Percentiles rank a stretch among this genome's conserved stretches.
These are phyloP conservation scores for Hippocampus guttulatus DNA, from an alignment of 2,113 vertebrate species.

Conservation along the genomic window DNA sequence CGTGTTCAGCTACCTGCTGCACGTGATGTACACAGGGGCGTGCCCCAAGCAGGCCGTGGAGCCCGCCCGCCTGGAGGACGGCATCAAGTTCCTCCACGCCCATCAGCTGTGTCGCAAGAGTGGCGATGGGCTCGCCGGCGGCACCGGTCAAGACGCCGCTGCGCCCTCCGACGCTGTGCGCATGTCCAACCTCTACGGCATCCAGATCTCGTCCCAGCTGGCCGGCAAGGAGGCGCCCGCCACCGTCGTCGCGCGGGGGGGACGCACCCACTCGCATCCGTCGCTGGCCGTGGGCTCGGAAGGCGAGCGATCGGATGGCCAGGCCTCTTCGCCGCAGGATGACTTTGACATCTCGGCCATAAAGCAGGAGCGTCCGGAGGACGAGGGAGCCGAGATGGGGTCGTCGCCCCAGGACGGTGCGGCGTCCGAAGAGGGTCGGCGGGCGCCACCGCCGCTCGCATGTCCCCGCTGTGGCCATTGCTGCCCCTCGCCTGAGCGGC, in stretches of 20 bases:
- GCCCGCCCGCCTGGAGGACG: constrained; percentile 86
- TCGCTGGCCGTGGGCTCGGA: constrained; percentile 82
- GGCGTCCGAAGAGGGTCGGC: constrained; percentile 67
- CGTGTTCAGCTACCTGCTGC: constrained; percentile 96
- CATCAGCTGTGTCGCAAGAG: constrained; percentile 86
- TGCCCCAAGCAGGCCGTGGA: constrained; percentile 90
- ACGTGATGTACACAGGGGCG: constrained; percentile 96
- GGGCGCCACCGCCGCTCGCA: constrained; percentile 63
- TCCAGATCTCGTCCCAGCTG: constrained; percentile 93
- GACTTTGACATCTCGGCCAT: constrained; percentile 75
- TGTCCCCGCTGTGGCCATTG: constrained; percentile 91
- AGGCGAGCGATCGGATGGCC: constrained; percentile 69
- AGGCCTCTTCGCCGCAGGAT: constrained; percentile 55
- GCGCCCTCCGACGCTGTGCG: constrained; percentile 76
- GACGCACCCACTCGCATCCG: constrained; percentile 76
- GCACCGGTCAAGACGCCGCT: constrained; percentile 72
- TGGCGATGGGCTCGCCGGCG: constrained; percentile 68
- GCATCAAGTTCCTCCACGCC: constrained; percentile 93
- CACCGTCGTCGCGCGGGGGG: constrained; percentile 61
- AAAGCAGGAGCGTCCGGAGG: constrained; percentile 84
- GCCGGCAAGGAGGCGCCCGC: constrained; percentile 69
- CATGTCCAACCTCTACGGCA: constrained; percentile 93
- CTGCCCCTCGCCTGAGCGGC: constrained; percentile 78
- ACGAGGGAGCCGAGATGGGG: constrained; percentile 71
- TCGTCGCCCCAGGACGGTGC: constrained; percentile 58